Conservation (phyloP, 2,888 invertebrate species). For the Zaprionus lineosus region DNA sequence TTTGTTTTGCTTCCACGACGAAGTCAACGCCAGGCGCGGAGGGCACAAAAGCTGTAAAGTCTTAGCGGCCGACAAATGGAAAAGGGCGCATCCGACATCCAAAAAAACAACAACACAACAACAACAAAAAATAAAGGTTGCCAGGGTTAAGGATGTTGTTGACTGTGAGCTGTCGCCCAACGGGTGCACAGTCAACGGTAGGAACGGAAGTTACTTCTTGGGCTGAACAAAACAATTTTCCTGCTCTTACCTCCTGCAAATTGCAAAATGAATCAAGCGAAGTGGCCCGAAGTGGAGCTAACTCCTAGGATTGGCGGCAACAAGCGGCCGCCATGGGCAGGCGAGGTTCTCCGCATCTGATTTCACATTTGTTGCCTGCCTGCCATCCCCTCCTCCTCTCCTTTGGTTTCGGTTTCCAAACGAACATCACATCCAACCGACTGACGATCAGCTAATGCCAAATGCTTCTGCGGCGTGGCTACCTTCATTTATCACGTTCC, state of each 20-base stretch:
- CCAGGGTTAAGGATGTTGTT: constrained; percentile 9
- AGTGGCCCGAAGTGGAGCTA: constrained; percentile 41
- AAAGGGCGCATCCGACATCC: background rate
- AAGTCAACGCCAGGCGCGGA: constrained; percentile 34
- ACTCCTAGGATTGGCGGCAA: too few relatives aligned
- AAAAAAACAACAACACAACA: background rate
- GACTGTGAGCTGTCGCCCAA: too few relatives aligned
- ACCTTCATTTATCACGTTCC: too few relatives aligned
- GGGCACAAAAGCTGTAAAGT: constrained; percentile 22
- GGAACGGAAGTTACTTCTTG: too few relatives aligned
- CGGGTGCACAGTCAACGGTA: too few relatives aligned
- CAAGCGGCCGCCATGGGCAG: too few relatives aligned
- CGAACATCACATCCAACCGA: background rate
- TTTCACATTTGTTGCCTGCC: too few relatives aligned
- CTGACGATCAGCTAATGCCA: too few relatives aligned
- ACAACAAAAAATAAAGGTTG: constrained; percentile 31
- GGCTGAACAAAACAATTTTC: constrained; percentile 24
- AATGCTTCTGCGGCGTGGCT: background rate
- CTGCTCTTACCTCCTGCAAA: constrained; percentile 43
- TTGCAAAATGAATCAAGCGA: constrained; percentile 48
- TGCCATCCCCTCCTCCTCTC: too few relatives aligned
- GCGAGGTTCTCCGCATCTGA: too few relatives aligned
- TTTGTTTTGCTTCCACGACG: constrained; percentile 30
- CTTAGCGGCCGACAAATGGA: constrained; percentile 11
- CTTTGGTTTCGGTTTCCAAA: background rate